Base-by-base conservation (phyloP, 2,113 vertebrate species). In the Scomber japonicus region DNA sequence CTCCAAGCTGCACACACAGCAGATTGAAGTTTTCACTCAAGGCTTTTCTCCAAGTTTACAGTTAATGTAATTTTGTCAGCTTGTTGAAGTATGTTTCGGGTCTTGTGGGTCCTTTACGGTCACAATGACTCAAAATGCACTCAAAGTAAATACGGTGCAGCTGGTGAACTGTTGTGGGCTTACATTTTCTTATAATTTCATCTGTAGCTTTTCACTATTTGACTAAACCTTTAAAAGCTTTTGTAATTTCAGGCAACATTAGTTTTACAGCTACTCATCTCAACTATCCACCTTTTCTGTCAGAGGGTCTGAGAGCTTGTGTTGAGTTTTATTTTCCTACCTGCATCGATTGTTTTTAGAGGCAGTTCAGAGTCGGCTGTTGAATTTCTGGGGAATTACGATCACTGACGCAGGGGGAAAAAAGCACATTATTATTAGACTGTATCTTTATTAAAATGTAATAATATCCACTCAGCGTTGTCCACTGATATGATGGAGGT, bases 271-370 rank as follows among this genome's bases (percentile, higher is more conserved):
- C 50, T 63, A 27, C 13, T 6, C 11, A 9, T 78, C 59, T 59
- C 40, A 54, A n/a, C 5, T 59, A 8, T 67, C 31, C 10, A 2
- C 72, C n/a, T 51, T 73, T 56, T 71, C 59, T 53, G 11, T 65
- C 27, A 5, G 40, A 24, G 30, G 54, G 24, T 46, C 14, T n/a
- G 9, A 24, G 21, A 63, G 44, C 49, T 64, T 17, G 19, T 55
- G 45, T 27, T 62, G 45, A 71, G 46, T 46, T 75, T 56, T 74
- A 51, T 64, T 71, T 63, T 19, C 6, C 31, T 45, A 63, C 51
- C 56, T 71, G 19, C 66, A 63, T 49, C 69, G 62, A 59, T n/a
- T 60, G 56, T 54, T 71, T 80, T 83, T 35, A 78, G 57, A 60
- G 21, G 44, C 17, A 13, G 61, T 67, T 56, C 55, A 64, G 21